A percentile compares a stretch with the other conserved stretches of the same genome.
These are phyloP conservation scores for Atrichornis clamosus DNA, from an alignment of 2,113 vertebrate genomes.

Conservation along the genomic window DNA sequence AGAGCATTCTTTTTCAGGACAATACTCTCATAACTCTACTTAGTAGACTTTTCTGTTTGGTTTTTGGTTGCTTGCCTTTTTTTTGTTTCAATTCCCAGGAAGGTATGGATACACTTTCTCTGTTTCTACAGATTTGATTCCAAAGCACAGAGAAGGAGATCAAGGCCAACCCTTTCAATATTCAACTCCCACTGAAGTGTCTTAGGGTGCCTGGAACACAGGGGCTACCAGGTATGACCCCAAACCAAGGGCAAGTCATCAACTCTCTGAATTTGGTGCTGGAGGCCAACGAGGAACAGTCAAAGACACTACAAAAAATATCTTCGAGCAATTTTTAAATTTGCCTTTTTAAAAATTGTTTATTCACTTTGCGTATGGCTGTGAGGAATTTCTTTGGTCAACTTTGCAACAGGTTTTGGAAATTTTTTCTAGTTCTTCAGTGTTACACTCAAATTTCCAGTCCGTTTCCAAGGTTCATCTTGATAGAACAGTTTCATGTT, in stretches of 20 bases:
- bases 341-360: not conserved
- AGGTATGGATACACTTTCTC: not conserved
- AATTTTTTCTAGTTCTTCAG: not conserved
- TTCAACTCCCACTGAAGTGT: fast-evolving
- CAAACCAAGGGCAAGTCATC: not conserved
- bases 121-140: not conserved
- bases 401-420: not conserved
- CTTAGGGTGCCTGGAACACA: not conserved
- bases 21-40: not conserved
- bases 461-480: not conserved
- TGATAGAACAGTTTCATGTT: not conserved
- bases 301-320: not conserved
- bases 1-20: slow-evolving; percentile 26
- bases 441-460: not conserved
- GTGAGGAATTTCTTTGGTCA: not conserved
- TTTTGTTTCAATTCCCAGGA: not conserved
- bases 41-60: not conserved
- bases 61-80: not conserved
- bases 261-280: not conserved
- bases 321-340: not conserved
- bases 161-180: fast-evolving
- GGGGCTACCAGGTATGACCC: not conserved
- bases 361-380: not conserved
- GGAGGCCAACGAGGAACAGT: not conserved
- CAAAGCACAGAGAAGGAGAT: not conserved